A percentile compares a stretch with the other conserved stretches of the same genome.
Evolutionary conservation across 2,797 vertebrate genomes (phyloP).

Genomic region (Xiphorhynchus erythropygius): DNA sequence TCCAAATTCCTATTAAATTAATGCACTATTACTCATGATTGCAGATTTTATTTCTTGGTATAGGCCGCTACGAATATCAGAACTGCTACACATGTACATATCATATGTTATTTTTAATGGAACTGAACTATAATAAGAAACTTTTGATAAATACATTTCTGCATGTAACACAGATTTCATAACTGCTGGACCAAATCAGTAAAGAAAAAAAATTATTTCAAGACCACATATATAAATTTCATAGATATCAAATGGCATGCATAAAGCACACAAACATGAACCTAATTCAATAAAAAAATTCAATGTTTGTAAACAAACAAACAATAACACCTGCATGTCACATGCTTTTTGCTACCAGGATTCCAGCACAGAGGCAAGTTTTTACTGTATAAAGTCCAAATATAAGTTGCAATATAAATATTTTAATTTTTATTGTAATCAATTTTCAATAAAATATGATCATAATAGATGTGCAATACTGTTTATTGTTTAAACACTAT

Average conservation of each 20-base stretch:
- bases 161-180: not conserved
- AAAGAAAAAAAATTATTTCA: not conserved
- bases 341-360: not conserved
- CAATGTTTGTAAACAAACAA: not conserved
- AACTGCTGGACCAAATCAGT: not conserved
- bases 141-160: not conserved
- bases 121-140: not conserved
- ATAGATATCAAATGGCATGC: not conserved
- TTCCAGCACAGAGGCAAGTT: not conserved
- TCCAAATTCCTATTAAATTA: slow-evolving; percentile 90
- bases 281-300: not conserved
- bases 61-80: not conserved
- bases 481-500: not conserved
- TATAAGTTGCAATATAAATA: not conserved
- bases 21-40: slow-evolving; percentile 35
- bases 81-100: not conserved
- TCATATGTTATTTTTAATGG: not conserved
- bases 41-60: not conserved
- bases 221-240: not conserved
- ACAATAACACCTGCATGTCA: not conserved
- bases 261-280: not conserved
- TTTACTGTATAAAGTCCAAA: not conserved
- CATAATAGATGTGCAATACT: not conserved
- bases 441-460: not conserved
- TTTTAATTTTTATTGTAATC: not conserved